Evolutionary conservation across 2,888 invertebrate genomes (phyloP).

Genomic region (Cerceris ruficornis): DNA sequence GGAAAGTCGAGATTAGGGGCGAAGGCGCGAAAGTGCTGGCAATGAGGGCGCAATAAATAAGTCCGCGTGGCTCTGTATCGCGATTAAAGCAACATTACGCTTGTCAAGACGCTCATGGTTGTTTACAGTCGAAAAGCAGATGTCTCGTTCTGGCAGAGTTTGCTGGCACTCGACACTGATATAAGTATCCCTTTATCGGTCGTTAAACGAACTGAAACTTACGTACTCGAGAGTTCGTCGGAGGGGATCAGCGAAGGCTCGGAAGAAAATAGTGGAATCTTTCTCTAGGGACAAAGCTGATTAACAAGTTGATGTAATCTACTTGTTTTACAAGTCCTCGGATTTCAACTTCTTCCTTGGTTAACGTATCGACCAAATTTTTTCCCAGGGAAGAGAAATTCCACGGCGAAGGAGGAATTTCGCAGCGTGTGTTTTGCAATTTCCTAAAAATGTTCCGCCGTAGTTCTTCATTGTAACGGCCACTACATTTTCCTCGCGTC

Average conservation of each 20-base stretch:
- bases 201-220: conserved; percentile 56
- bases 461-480: conserved; percentile 18
- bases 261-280: conserved; percentile 19
- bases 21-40: conserved; percentile 66
- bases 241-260: conserved; percentile 33
- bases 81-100: conserved; percentile 81
- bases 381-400: too few species aligned
- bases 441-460: conserved; percentile 7
- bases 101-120: conserved; percentile 78
- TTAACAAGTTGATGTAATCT: conserved; percentile 21
- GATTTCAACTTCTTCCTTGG: background rate
- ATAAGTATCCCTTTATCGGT: conserved; percentile 69
- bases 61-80: conserved; percentile 72
- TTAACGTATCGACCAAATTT: conserved; percentile 7
- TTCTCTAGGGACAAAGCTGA: conserved; percentile 8
- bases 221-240: conserved; percentile 32
- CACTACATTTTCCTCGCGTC: conserved; percentile 20
- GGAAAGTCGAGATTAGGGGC: conserved; percentile 31
- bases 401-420: conserved; percentile 1
- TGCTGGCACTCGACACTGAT: conserved; percentile 75
- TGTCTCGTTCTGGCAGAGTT: conserved; percentile 78
- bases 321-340: background rate
- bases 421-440: conserved; percentile 2
- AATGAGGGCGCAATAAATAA: conserved; percentile 68
- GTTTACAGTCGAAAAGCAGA: conserved; percentile 76